These are phyloP conservation scores for Ctenodactylus gundi DNA, from an alignment of 2,113 vertebrate species.

Conservation along the genomic window DNA sequence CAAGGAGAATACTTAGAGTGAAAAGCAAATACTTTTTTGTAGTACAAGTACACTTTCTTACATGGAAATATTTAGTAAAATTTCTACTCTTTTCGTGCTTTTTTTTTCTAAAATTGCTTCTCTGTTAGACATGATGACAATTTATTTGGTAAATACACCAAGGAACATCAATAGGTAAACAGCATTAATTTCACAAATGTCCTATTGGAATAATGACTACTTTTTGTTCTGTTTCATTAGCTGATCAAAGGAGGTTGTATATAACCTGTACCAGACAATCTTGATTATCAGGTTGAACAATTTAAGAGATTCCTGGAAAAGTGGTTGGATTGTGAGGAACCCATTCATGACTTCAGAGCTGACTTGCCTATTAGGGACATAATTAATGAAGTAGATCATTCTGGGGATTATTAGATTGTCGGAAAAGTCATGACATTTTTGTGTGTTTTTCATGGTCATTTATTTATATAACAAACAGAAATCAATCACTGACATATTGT, in stretches of 20 bases:
- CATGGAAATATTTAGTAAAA: slow-evolving; percentile 38
- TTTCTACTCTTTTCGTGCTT: slow-evolving; percentile 41
- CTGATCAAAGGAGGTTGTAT: neutral
- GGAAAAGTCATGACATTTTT: too few relatives aligned
- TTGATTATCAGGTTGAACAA: too few relatives aligned
- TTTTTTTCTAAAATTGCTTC: slow-evolving; percentile 49
- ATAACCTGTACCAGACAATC: neutral
- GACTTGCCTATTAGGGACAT: neutral
- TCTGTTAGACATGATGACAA: slow-evolving; percentile 36
- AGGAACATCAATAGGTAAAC: neutral
- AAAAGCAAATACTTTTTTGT: slow-evolving; percentile 14
- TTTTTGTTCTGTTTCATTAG: slow-evolving; percentile 8
- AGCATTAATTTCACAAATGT: slow-evolving; percentile 20
- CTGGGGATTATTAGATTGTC: too few relatives aligned
- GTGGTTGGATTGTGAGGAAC: neutral
- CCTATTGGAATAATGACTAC: neutral
- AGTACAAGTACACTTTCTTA: slow-evolving; percentile 51
- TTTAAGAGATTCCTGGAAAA: neutral
- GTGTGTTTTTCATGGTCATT: too few relatives aligned
- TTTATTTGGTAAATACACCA: neutral
- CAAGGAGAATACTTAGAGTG: neutral
- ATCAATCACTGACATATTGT: too few relatives aligned
- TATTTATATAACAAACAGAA: too few relatives aligned
- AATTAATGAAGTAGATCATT: neutral
- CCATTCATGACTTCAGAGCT: neutral